phyloP scores from a whole-genome alignment of 2,888 invertebrate species.

The Dicyrtomina minuta region DNA sequence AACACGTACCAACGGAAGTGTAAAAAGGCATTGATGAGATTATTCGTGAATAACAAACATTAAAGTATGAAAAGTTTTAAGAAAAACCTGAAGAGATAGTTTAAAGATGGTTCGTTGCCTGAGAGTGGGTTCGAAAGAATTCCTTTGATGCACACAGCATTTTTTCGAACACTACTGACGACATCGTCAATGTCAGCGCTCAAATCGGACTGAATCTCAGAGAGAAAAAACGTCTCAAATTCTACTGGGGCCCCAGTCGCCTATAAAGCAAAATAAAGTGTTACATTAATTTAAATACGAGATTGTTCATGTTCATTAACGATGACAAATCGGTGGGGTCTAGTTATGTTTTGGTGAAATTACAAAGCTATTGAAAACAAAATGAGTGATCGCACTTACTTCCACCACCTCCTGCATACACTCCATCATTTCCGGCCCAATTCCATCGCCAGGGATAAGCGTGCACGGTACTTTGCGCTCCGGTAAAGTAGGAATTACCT shows the following conservation, averaged over 20 bases:
- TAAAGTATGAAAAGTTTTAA: background rate
- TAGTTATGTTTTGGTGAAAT: too few relatives aligned
- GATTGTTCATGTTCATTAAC: too few relatives aligned
- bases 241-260: conserved; percentile 90
- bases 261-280: conserved; percentile 58
- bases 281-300: too few relatives aligned
- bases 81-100: conserved; percentile 86
- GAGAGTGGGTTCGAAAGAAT: conserved; percentile 85
- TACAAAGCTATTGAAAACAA: background rate
- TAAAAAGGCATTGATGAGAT: too few relatives aligned
- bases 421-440: conserved; percentile 92
- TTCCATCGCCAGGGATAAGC: conserved; percentile 96
- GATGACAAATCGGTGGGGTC: too few relatives aligned
- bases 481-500: conserved; percentile 56
- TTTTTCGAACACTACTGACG: conserved; percentile 76
- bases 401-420: conserved; percentile 90
- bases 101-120: conserved; percentile 86
- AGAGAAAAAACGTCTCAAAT: conserved; percentile 89
- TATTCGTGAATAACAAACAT: too few relatives aligned
- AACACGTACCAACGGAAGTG: too few relatives aligned
- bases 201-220: conserved; percentile 81
- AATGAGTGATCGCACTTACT: conserved; percentile 58
- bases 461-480: conserved; percentile 74
- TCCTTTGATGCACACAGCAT: conserved; percentile 84
- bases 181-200: conserved; percentile 86